Percentiles rank a stretch among this genome's conserved stretches.
Evolutionary conservation across 2,113 vertebrate species (phyloP).

Genomic region (Poeciliopsis retropinna): DNA sequence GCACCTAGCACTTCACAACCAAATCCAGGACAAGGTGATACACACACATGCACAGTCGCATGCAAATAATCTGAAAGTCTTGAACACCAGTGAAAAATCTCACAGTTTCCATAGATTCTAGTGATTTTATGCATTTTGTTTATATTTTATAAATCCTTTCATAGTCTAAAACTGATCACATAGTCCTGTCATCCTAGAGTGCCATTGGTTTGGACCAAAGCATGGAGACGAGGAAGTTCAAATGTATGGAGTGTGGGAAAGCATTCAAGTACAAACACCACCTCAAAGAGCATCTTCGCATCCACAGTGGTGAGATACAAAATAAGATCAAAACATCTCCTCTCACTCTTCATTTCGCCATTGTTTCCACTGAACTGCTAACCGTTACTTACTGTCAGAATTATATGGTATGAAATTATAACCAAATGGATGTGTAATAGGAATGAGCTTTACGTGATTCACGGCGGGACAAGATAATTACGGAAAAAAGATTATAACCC

Average conservation of each 20-base stretch:
- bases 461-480: slow-evolving; percentile 11
- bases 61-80: neutral
- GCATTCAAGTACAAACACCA: slow-evolving; percentile 89
- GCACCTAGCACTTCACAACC: slow-evolving; percentile 76
- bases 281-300: slow-evolving; percentile 86
- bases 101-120: neutral
- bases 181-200: slow-evolving; percentile 39
- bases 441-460: slow-evolving; percentile 23
- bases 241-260: slow-evolving; percentile 86
- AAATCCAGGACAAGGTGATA: slow-evolving; percentile 76
- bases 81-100: fast-evolving
- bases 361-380: slow-evolving; percentile 50
- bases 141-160: neutral
- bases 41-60: neutral
- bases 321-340: slow-evolving; percentile 48
- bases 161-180: slow-evolving; percentile 13
- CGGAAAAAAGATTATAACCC: slow-evolving; percentile 27
- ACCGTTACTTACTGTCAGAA: slow-evolving; percentile 47
- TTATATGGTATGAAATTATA: slow-evolving; percentile 47
- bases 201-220: slow-evolving; percentile 67
- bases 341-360: slow-evolving; percentile 42
- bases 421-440: slow-evolving; percentile 30
- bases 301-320: slow-evolving; percentile 83
- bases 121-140: neutral
- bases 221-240: slow-evolving; percentile 83